phyloP scores from a whole-genome alignment of 2,888 invertebrate species.

The Perdita meconis region DNA sequence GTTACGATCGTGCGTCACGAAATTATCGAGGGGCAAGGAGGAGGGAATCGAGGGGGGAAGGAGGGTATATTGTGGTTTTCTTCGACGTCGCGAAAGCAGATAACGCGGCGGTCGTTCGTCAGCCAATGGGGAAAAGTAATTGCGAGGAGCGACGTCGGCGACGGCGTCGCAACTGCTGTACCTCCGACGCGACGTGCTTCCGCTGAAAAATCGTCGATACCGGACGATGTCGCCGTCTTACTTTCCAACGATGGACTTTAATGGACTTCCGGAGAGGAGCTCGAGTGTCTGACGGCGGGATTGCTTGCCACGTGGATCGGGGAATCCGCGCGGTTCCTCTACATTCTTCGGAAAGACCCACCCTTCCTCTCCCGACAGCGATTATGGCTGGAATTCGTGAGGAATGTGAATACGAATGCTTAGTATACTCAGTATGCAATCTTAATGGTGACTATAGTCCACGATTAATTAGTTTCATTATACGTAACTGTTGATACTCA shows the following conservation, averaged over 20 bases:
- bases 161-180: neutral
- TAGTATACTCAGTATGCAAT: too few species aligned
- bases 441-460: too few species aligned
- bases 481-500: too few species aligned
- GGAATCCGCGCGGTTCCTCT: neutral
- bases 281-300: neutral
- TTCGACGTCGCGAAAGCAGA: conserved; percentile 55
- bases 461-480: too few species aligned
- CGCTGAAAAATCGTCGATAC: conserved; percentile 11
- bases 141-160: conserved; percentile 8
- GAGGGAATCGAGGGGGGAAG: too few species aligned
- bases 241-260: neutral
- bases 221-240: neutral
- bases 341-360: too few species aligned
- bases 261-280: neutral
- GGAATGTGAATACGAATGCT: too few species aligned
- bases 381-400: too few species aligned
- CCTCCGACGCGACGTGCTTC: conserved; percentile 8
- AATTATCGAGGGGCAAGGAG: conserved; percentile 73
- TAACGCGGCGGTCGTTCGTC: conserved; percentile 23
- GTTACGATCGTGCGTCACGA: conserved; percentile 56
- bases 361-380: too few species aligned
- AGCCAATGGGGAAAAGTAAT: conserved; percentile 19
- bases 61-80: too few species aligned
- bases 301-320: neutral